Evolutionary conservation across 2,797 vertebrate genomes (phyloP), one percentile per base, ranked within the genome.

Genomic region (Pteronotus mesoamericanus): DNA sequence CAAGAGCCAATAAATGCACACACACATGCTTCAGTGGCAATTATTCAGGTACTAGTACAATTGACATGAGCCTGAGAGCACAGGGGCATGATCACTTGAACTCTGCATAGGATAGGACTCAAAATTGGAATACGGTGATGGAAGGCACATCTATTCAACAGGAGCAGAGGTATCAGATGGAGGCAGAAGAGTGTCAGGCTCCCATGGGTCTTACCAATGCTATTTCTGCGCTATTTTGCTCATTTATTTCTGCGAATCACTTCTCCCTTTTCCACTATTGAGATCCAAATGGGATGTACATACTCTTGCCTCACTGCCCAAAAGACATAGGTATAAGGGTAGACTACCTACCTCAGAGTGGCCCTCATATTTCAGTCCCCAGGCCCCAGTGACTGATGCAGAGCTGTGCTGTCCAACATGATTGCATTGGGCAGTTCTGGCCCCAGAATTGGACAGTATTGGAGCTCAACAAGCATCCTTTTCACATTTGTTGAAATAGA

Each of bases 381-480:
- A 46, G 22, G 34, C 21, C 12, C 9, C 18, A 86, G 46, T n/a
- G 9, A 37, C 34, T 29, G 4, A 69, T 77, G 39, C 39, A 86
- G 48, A 79, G n/a, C 6, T 39, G 5, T 51, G 29, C 12, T n/a
- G 8, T 57, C 24, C 61, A 57, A 2, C 26, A 5, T 18, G 29
- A 26, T 44, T n/a, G 5, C 51, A 24, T 21, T 66, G 29, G 71
- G 37, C 12, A 42, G 26, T 72, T 8, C 18, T 16, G 59, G 44
- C 4, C 21, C 21, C 12, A 18, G 18, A 44, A 9, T 0, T 16
- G 2, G 9, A 57, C 0, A 4, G 29, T 9, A 9, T 19, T 46
- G 10, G 26, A 29, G 53, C 9, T 10, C 18, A 78, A 0, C 3
- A 8, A 77, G 55, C 74, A 32, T n/a, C 24, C 24, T 80, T 88